Evolutionary conservation across 2,113 vertebrate species (phyloP), one percentile per base, ranked within the genome.

Genomic region (Athene noctua): DNA sequence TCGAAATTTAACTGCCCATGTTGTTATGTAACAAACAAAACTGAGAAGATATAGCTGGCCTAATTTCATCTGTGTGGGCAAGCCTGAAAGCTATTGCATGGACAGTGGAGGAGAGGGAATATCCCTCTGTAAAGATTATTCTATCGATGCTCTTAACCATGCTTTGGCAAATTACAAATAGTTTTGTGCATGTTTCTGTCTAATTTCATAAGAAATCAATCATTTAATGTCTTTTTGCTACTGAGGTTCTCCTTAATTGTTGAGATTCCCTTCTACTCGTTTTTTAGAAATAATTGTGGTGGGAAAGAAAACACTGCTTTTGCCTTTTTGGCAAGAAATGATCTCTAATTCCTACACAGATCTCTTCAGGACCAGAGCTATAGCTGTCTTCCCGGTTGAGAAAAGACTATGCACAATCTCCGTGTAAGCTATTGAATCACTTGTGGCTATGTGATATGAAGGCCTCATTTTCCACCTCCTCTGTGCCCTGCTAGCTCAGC

Each of bases 371-470:
- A 51, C 18, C 40, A 49, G 42, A 14, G 4, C 13, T 51, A n/a
- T 1, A 49, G 32, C 25, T 88, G 21, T 27, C 18, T 79, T 63
- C 27, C 36, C 23, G 15, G 25, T 6, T 59, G 34, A 75, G 74
- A 52, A 61, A 52, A 51, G 36, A 10, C 54, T 46, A 7, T 0
- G 0, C 36, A 42, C 58, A 54, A 63, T 65, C 63, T 55, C 74
- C 0, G 0, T 20, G 65, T 62, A 73, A 46, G 29, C 42, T 57
- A 2, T 34, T 63, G 71, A 67, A 61, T 62, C 21, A 6, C 29
- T 68, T 46, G 27, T 55, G 30, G 22, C 46, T 59, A 2, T 49
- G 46, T 51, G 46, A 52, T 68, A 19, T 2, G 7, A 81, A 30
- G 36, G 29, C 21, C 42, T 89, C 13, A 4, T 80, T 94, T 72